These are phyloP conservation scores for Halcyon chelicuti DNA, from an alignment of 2,797 vertebrate species.

Conservation along the genomic window DNA sequence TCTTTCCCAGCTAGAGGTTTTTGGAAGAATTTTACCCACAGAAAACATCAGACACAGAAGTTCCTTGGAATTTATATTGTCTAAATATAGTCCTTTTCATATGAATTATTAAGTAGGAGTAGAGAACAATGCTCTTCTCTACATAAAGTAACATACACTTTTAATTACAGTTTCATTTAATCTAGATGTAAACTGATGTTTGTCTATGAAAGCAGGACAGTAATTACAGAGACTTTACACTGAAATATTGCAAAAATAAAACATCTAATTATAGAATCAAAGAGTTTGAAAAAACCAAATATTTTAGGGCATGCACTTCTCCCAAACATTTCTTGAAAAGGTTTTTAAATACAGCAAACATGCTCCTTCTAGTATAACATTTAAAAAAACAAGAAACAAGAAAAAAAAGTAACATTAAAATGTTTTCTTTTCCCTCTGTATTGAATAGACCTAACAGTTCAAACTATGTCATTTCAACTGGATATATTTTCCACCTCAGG, in stretches of 20 bases:
- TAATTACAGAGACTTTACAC: background rate
- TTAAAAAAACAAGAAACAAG: background rate
- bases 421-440: background rate
- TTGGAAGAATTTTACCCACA: conserved; percentile 40
- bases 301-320: background rate
- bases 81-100: conserved; percentile 35
- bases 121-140: background rate
- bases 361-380: background rate
- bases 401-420: background rate
- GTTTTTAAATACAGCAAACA: background rate
- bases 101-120: conserved; percentile 10
- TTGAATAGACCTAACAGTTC: conserved; percentile 29
- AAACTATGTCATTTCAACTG: conserved; percentile 28
- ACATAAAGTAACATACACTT: background rate
- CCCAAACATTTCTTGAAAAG: background rate
- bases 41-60: conserved; percentile 26
- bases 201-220: background rate
- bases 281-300: background rate
- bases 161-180: conserved; percentile 17
- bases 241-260: background rate
- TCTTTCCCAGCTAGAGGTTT: background rate
- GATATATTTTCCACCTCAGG: conserved; percentile 46
- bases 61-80: conserved; percentile 27
- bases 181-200: background rate
- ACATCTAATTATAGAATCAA: background rate